Evolutionary conservation across 1,140 invertebrate genomes (phyloP).

Genomic region (Drosophila triauraria): DNA sequence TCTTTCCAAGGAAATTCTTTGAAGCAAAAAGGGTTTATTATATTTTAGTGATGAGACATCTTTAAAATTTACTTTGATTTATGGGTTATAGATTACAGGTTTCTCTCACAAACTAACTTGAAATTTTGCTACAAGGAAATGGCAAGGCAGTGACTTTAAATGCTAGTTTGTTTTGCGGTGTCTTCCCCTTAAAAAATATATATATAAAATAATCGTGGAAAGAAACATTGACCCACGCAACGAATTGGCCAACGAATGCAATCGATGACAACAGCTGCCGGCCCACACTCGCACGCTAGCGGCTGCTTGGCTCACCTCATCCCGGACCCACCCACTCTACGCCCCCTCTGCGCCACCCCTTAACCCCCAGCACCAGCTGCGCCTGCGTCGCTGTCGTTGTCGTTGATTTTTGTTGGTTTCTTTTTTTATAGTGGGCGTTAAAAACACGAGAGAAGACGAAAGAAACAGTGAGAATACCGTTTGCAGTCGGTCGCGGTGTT

Average conservation of each 20-base stretch:
- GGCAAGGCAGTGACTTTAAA: not conserved
- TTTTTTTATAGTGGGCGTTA: constrained; percentile 38
- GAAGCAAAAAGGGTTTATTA: no score
- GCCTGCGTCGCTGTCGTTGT: constrained; percentile 63
- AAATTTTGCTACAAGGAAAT: not conserved
- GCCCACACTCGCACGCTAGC: constrained; percentile 42
- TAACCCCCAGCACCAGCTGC: constrained; percentile 30
- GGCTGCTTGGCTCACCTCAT: constrained; percentile 39
- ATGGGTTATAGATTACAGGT: not conserved
- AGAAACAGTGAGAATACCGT: constrained; percentile 35
- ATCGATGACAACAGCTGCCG: constrained; percentile 55
- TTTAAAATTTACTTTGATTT: no score
- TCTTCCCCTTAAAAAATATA: constrained; percentile 1
- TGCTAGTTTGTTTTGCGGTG: not conserved
- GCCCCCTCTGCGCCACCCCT: not conserved
- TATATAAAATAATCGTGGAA: not conserved
- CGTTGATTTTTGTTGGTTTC: not conserved
- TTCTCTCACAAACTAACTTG: not conserved
- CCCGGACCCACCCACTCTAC: constrained; percentile 35
- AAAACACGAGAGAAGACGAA: constrained; percentile 49
- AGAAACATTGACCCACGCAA: constrained; percentile 58
- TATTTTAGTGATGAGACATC: no score
- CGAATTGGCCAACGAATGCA: constrained; percentile 57
- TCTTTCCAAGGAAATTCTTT: no score
- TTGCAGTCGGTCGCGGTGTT: constrained; percentile 40